Evolutionary conservation across 2,113 vertebrate genomes (phyloP), one percentile per base, ranked within the genome.

Genomic region (Budorcas taxicolor): DNA sequence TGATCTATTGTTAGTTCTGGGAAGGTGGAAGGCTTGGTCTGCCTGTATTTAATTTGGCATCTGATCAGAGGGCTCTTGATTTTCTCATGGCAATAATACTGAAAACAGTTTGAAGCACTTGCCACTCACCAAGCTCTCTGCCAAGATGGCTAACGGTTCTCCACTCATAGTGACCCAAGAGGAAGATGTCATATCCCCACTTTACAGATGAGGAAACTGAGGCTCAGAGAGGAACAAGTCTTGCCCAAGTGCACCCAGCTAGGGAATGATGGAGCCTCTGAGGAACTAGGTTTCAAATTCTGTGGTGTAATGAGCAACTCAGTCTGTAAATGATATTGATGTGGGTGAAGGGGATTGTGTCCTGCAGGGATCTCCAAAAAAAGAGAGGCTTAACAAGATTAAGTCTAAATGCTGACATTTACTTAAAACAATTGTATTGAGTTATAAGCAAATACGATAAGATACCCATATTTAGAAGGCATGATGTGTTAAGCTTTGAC

Each of bases 251-350:
- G 14, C 7, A 86, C 19, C 33, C 31, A 60, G 19, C 15, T 27
- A 12, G 58, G 55, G 19, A 96, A 60, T 5, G 50, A 27, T 5
- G n/a, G 40, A 23, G n/a, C 55, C 50, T 11, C 27, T 53, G n/a
- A 53, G 47, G 52, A 74, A 23, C 16, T 3, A 5, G 4, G 10
- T 9, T 19, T 43, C 3, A 0, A 12, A 29, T 16, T 17, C 33
- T 31, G 3, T 29, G 43, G 36, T 7, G 3, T 29, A 5, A 33
- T 43, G 62, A 78, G 25, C 0, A 4, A 67, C 29, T 17, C 31
- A 4, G 14, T 7, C 40, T 74, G 14, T 25, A 5, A 31, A 33
- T 3, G 7, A 27, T 2, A 2, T 17, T 1, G 4, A 15, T n/a
- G 12, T 62, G 17, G 13, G 15, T 3, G 19, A 67, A 58, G 23